Base-by-base conservation (phyloP, 1,140 invertebrate species). In the Drosophila eugracilis region DNA sequence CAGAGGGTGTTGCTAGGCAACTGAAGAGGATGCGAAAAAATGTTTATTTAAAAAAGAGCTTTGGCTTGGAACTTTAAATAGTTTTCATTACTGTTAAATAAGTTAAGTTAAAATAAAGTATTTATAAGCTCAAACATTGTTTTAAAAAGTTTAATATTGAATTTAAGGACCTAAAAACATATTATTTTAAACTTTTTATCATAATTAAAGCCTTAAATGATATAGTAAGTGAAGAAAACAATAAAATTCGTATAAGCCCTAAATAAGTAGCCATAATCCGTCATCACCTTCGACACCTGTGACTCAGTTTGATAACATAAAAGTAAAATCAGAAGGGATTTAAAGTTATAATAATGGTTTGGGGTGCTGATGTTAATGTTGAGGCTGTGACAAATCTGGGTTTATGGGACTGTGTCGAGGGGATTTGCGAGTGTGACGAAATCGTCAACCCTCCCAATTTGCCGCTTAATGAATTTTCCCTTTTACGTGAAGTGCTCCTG, bases 371-470 rank as follows among this genome's bases (percentile, higher is more conserved):
- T 63, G 54, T n/a, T n/a, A n/a, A 63, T 70, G 49, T 48, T 53
- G 41, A 21, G 55, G 28, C 66, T 75, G 71, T 75, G 71, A 75
- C 72, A 75, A 75, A 75, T 75, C 59, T 66, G 45, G 36, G 37
- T 24, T 28, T 66, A 52, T 65, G 63, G 60, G 47, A 52, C 47
- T 14, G 21, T 12, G 39, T 37, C 22, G 30, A 60, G 39, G 55
- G 59, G 52, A 72, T 59, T 45, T 63, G 48, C 26, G 15, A 63
- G 81, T 78, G 83, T 88, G 83, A 86, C 83, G 67, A 88, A 88
- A 88, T 71, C 79, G 58, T 84, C 84, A 88, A 89, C 83, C 83
- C 83, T 88, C 84, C 75, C 74, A 88, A 81, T 81, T 86, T 85
- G 53, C 67, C 67, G 62, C 81, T 67, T 86, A 85, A 88, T 88